Conservation (phyloP, 2,113 vertebrate species). For the Tachycineta bicolor region DNA sequence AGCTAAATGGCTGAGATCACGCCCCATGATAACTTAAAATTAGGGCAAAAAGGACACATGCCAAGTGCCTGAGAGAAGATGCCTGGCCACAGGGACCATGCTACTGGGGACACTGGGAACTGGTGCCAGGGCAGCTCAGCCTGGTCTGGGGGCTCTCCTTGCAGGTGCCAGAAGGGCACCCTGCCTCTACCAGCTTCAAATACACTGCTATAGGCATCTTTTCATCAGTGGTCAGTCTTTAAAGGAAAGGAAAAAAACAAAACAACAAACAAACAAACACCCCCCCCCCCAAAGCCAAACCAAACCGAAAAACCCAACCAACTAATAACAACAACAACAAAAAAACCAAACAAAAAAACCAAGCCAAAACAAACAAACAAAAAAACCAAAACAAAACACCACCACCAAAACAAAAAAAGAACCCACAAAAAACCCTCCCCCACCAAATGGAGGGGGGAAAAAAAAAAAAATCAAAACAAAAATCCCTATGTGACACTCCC, state of each 20-base stretch:
- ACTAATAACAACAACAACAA: no score
- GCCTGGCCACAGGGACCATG: rapidly evolving
- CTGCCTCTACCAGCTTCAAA: not conserved
- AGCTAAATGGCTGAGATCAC: not conserved
- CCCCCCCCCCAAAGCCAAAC: no score
- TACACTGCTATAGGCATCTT: rapidly evolving
- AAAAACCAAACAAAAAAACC: not conserved
- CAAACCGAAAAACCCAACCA: no score
- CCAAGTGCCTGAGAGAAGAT: not conserved
- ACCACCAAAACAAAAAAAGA: no score
- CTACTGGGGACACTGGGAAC: not conserved
- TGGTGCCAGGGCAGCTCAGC: rapidly evolving
- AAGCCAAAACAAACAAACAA: no score
- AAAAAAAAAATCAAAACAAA: not conserved
- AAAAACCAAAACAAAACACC: no score
- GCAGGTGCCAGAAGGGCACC: not conserved
- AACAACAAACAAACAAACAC: no score
- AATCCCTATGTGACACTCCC: not conserved
- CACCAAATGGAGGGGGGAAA: not conserved
- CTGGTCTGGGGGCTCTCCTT: rapidly evolving
- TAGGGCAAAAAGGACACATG: not conserved
- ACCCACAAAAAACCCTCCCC: no score
- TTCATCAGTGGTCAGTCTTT: not conserved
- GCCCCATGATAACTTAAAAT: not conserved
- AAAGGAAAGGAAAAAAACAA: not conserved